Base-by-base conservation (phyloP, 2,113 vertebrate species). In the Lichenostomus cassidix region DNA sequence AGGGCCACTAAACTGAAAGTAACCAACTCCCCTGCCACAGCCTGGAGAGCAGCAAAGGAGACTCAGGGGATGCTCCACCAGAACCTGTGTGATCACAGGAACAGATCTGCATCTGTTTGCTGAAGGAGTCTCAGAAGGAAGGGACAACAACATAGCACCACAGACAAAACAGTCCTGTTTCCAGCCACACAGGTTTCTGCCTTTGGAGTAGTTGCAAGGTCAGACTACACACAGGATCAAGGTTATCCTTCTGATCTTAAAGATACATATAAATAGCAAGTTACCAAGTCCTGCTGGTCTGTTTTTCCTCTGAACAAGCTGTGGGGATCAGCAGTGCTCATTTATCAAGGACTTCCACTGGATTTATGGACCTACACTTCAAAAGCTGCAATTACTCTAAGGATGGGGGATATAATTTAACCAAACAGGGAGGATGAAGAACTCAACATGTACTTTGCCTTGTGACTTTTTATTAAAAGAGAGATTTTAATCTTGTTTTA, bases 311-410 rank as follows among this genome's bases (percentile, higher is more conserved):
- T 53, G 71, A 83, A 58, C n/a, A 41, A 4, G 37, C 64, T 74
- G 60, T 42, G 50, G 71, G 35, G n/a, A 89, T 42, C 49, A 82
- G 53, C 58, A 83, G 25, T 18, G 49, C 58, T 85, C 41, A 56
- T 88, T 85, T 37, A 92, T 74, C 70, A 83, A 85, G 50, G 79
- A 76, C 23, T 20, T 87, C 41, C 71, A 53, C 75, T 35, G 39
- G 55, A 88, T 90, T 92, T 81, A 74, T 47, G 68, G 56, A 33
- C 35, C 59, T 74, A 65, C 39, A 77, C 92, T 97, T 94, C 90
- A 95, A 96, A 96, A 65, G 67, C 53, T 85, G 63, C 82, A 69
- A 41, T 73, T 85, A 83, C 50, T 80, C 74, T 80, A 88, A 59
- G 59, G n/a, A 93, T 42, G 16, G 23, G 47, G 42, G 89, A 69